phyloP scores from a whole-genome alignment of 53 echinoderm and acorn worm species.

The Crossaster papposus region DNA sequence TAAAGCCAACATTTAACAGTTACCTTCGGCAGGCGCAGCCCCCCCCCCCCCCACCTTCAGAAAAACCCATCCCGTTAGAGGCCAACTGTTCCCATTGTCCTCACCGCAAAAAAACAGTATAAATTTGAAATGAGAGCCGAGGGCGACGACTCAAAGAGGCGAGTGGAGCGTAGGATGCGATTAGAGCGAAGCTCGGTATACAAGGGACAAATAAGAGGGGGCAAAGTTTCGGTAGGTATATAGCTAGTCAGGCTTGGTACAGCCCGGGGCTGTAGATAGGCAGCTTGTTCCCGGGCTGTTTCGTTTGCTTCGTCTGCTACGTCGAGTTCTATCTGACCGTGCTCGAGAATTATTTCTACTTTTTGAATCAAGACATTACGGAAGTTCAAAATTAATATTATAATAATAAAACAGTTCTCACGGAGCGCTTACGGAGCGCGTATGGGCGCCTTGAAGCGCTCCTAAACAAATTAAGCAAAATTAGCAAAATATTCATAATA shows the following conservation, averaged over 20 bases:
- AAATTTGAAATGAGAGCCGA: slow-evolving; percentile 37
- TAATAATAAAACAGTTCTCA: no score
- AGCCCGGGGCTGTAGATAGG: background rate
- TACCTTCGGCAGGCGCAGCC: slow-evolving; percentile 9
- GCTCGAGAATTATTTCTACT: background rate
- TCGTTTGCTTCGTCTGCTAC: background rate
- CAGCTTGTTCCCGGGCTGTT: background rate
- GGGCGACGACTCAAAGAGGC: slow-evolving; percentile 27
- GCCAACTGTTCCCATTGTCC: slow-evolving; percentile 38
- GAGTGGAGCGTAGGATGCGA: slow-evolving; percentile 40
- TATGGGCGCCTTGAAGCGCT: no score
- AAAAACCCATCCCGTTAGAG: slow-evolving; percentile 25
- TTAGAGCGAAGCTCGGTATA: slow-evolving; percentile 18
- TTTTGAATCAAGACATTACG: background rate
- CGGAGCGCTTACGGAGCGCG: no score
- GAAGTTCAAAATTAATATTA: no score
- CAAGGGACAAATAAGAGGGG: background rate
- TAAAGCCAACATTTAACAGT: slow-evolving; percentile 39
- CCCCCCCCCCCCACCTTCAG: background rate
- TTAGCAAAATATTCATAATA: no score
- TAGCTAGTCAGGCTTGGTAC: background rate
- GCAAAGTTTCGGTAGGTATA: background rate
- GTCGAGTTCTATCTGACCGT: background rate
- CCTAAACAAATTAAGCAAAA: no score
- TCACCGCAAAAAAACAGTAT: slow-evolving; percentile 47